A percentile compares a stretch with the other conserved stretches of the same genome.
phyloP scores from a whole-genome alignment of 2,888 invertebrate genomes.

The Barypeithes pellucidus region DNA sequence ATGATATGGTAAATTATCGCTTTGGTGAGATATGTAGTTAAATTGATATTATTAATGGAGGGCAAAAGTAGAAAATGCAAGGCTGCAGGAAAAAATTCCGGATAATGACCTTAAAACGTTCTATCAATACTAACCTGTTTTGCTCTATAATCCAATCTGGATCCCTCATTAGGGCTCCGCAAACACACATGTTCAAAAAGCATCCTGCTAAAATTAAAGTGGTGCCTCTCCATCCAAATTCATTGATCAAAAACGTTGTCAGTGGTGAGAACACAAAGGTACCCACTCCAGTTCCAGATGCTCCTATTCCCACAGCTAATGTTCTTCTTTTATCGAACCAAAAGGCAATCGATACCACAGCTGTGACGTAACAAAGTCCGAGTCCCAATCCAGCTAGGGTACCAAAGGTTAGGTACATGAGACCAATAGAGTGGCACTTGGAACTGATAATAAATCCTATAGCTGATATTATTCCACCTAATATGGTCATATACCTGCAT shows the following conservation, averaged over 20 bases:
- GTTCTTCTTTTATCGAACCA: slow-evolving; percentile 93
- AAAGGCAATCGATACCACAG: slow-evolving; percentile 92
- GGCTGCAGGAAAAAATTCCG: no score
- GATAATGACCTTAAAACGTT: not conserved
- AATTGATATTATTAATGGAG: no score
- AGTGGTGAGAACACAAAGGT: slow-evolving; percentile 92
- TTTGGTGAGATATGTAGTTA: no score
- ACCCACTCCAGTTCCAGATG: slow-evolving; percentile 91
- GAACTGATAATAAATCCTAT: slow-evolving; percentile 85
- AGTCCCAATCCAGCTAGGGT: slow-evolving; percentile 88
- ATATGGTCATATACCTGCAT: slow-evolving; percentile 67
- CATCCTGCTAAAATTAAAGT: slow-evolving; percentile 87
- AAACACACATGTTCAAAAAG: slow-evolving; percentile 88
- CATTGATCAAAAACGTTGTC: slow-evolving; percentile 83
- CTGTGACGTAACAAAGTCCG: slow-evolving; percentile 89
- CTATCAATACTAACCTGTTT: slow-evolving; percentile 68
- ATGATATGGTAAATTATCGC: no score
- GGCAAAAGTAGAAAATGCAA: no score
- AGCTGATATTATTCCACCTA: slow-evolving; percentile 82
- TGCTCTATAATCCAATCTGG: slow-evolving; percentile 88
- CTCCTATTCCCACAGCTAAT: slow-evolving; percentile 89
- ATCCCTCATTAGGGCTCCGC: slow-evolving; percentile 90
- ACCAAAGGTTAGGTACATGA: slow-evolving; percentile 90
- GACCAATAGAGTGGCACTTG: slow-evolving; percentile 80
- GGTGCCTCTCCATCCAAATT: slow-evolving; percentile 90